phyloP scores from a whole-genome alignment of 2,797 vertebrate genomes.

The Sciurus vulgaris region DNA sequence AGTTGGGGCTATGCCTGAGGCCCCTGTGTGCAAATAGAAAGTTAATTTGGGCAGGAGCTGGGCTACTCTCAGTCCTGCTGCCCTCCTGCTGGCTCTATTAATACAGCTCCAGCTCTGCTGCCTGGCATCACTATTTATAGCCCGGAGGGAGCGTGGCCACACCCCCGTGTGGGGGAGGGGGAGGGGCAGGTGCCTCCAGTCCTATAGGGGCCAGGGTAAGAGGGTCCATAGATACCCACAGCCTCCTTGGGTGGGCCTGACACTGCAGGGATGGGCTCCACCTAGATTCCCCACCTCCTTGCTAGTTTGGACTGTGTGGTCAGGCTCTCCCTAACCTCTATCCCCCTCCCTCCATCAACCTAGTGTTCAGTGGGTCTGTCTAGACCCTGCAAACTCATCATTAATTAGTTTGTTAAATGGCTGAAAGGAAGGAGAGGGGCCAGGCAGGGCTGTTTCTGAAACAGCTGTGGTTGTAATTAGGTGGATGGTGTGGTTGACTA shows the following conservation, averaged over 20 bases:
- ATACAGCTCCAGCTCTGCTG: slow-evolving; percentile 74
- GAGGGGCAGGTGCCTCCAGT: slow-evolving; percentile 24
- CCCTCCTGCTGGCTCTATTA: slow-evolving; percentile 82
- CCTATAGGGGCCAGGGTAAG: not conserved
- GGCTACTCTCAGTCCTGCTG: slow-evolving; percentile 49
- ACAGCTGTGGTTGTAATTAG: slow-evolving; percentile 79
- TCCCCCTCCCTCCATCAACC: not conserved
- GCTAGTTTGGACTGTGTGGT: not conserved
- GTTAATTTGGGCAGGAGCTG: slow-evolving; percentile 82
- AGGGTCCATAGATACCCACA: slow-evolving; percentile 41
- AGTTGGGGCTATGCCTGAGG: slow-evolving; percentile 15
- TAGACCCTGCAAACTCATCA: slow-evolving; percentile 63
- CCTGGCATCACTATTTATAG: slow-evolving; percentile 84
- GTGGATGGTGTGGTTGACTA: slow-evolving; percentile 57
- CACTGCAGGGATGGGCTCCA: not conserved
- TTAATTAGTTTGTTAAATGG: slow-evolving; percentile 76
- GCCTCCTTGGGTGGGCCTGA: slow-evolving; percentile 39
- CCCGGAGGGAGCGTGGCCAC: slow-evolving; percentile 69
- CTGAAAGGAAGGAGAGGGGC: slow-evolving; percentile 32
- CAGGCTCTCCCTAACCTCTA: not conserved
- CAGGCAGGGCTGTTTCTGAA: slow-evolving; percentile 36
- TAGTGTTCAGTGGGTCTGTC: slow-evolving; percentile 61
- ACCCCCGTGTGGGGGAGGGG: slow-evolving; percentile 64
- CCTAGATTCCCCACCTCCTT: not conserved
- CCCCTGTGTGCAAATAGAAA: slow-evolving; percentile 80